Percentiles rank a stretch among this genome's conserved stretches.
Conservation (phyloP, 2,797 vertebrate species). For the Pipistrellus nathusii region DNA sequence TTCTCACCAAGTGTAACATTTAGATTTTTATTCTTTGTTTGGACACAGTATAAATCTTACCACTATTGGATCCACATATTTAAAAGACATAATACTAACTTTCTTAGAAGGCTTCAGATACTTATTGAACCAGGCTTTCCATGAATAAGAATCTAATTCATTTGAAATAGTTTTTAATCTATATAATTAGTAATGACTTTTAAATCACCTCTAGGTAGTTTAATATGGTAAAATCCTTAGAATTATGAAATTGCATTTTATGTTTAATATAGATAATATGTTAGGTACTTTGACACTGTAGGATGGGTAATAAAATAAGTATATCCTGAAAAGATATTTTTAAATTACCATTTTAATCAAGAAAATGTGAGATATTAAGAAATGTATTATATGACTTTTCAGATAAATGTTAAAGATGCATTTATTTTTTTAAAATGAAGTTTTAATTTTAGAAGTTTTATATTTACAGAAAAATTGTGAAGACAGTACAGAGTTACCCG, state of each 20-base stretch:
- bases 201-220: slow-evolving; percentile 74
- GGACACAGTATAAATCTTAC: slow-evolving; percentile 41
- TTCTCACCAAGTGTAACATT: neutral
- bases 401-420: slow-evolving; percentile 31
- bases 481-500: neutral
- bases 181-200: slow-evolving; percentile 75
- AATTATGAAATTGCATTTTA: slow-evolving; percentile 67
- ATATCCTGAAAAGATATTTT: slow-evolving; percentile 24
- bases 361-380: slow-evolving; percentile 47
- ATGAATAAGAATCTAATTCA: slow-evolving; percentile 67
- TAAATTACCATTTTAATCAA: slow-evolving; percentile 59
- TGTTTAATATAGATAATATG: slow-evolving; percentile 67
- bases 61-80: slow-evolving; percentile 48
- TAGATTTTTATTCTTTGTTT: slow-evolving; percentile 63
- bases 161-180: slow-evolving; percentile 76
- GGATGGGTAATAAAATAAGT: slow-evolving; percentile 64
- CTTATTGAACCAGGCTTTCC: slow-evolving; percentile 70
- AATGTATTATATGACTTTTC: slow-evolving; percentile 21
- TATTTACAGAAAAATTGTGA: neutral
- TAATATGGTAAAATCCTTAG: slow-evolving; percentile 54
- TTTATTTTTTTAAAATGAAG: slow-evolving; percentile 17
- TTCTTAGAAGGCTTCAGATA: slow-evolving; percentile 57
- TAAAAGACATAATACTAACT: slow-evolving; percentile 53
- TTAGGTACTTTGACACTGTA: slow-evolving; percentile 61
- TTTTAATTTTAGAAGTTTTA: slow-evolving; percentile 23